These are phyloP conservation scores for Fragum fragum DNA, from an alignment of 2,888 invertebrate species.

Conservation along the genomic window DNA sequence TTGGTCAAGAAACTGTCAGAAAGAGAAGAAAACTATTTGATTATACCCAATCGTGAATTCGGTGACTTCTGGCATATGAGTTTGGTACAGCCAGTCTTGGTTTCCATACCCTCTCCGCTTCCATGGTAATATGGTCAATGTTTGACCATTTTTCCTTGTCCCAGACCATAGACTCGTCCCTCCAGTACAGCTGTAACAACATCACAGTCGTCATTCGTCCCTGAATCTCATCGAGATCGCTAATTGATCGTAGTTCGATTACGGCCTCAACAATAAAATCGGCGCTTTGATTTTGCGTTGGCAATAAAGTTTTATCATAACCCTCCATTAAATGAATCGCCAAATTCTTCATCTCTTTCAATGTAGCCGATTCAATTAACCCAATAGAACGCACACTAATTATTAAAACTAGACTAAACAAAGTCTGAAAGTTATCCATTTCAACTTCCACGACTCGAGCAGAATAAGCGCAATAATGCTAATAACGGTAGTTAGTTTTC, in stretches of 20 bases:
- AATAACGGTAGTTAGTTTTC: too few relatives aligned
- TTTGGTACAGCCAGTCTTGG: not conserved
- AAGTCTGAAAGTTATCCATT: not conserved
- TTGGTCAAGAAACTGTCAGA: too few relatives aligned
- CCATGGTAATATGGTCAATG: not conserved
- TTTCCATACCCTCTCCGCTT: not conserved
- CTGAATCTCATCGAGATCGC: not conserved
- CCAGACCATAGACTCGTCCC: constrained; percentile 10
- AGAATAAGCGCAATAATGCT: too few relatives aligned
- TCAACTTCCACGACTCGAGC: too few relatives aligned
- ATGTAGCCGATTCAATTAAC: not conserved
- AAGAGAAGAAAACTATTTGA: too few relatives aligned
- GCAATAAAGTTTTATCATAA: constrained; percentile 18
- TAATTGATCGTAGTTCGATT: not conserved
- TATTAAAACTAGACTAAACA: not conserved
- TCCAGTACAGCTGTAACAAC: not conserved
- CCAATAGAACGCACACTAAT: not conserved
- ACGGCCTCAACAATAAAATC: not conserved
- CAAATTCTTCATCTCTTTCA: constrained; percentile 1
- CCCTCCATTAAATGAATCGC: not conserved
- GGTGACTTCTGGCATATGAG: not conserved
- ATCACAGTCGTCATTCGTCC: not conserved
- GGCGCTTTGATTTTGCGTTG: not conserved
- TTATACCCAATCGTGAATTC: not conserved
- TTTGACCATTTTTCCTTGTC: not conserved